Evolutionary conservation across 1,140 invertebrate species (phyloP).

Genomic region (Drosophila nasuta): DNA sequence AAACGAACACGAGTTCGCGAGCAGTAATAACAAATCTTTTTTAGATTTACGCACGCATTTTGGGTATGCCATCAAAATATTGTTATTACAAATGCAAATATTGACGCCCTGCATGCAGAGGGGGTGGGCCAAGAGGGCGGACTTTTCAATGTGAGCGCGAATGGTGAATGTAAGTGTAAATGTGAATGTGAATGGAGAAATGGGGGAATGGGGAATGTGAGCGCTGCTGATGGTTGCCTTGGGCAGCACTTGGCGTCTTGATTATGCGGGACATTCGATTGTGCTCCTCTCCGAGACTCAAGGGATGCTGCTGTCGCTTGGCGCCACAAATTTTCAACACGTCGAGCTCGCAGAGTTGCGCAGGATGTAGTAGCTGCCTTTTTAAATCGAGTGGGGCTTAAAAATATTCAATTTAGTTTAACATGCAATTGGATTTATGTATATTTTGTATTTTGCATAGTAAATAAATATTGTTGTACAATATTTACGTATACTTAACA

Average conservation of each 20-base stretch:
- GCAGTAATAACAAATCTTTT: slow-evolving; percentile 78
- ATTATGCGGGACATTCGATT: slow-evolving; percentile 43
- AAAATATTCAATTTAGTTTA: neutral
- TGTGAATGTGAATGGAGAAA: slow-evolving; percentile 15
- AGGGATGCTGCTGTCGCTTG: slow-evolving; percentile 15
- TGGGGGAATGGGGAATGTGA: neutral
- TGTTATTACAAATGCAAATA: slow-evolving; percentile 84
- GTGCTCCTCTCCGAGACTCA: slow-evolving; percentile 2
- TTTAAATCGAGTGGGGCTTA: neutral
- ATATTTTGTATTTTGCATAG: neutral
- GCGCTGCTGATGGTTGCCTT: slow-evolving; percentile 21
- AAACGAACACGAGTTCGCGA: slow-evolving; percentile 46
- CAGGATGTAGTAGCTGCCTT: neutral
- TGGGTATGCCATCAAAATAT: slow-evolving; percentile 76
- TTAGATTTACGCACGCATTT: slow-evolving; percentile 78
- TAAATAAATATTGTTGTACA: neutral
- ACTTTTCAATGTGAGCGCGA: neutral
- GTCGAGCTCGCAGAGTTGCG: slow-evolving; percentile 18
- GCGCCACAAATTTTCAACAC: slow-evolving; percentile 4
- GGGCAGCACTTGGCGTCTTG: slow-evolving; percentile 44
- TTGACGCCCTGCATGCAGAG: slow-evolving; percentile 61
- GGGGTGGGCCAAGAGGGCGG: neutral
- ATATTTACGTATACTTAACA: neutral
- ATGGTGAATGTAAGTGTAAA: slow-evolving; percentile 2
- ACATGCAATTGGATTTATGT: neutral